Evolutionary conservation across 2,797 vertebrate genomes (phyloP).

Genomic region (Aplochiton taeniatus): DNA sequence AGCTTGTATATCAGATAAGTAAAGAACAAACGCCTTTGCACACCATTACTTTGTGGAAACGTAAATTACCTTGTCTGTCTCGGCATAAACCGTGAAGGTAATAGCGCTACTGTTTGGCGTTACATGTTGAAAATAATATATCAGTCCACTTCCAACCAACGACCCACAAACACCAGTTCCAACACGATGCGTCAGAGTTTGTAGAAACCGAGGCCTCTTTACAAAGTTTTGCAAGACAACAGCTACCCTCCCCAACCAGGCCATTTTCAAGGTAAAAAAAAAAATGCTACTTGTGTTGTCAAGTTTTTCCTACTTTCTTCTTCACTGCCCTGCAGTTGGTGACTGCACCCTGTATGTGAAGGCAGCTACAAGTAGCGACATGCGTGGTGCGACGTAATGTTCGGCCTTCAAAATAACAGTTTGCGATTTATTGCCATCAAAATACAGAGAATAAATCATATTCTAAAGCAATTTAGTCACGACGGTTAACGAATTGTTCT

Average conservation of each 20-base stretch:
- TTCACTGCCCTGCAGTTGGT: too few relatives aligned
- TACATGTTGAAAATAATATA: conserved; percentile 40
- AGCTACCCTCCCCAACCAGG: conserved; percentile 59
- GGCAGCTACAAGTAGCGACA: too few relatives aligned
- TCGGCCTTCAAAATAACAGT: background rate
- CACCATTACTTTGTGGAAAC: background rate
- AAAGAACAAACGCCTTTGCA: too few relatives aligned
- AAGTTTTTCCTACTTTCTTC: too few relatives aligned
- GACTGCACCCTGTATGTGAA: too few relatives aligned
- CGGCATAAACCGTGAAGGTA: conserved; percentile 61
- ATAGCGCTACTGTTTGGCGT: conserved; percentile 25
- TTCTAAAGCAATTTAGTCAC: background rate
- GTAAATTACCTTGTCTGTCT: conserved; percentile 61
- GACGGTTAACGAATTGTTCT: background rate
- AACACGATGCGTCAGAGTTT: conserved; percentile 7
- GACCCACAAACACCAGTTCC: conserved; percentile 53
- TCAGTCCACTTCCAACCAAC: conserved; percentile 46
- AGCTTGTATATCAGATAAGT: too few relatives aligned
- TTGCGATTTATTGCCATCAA: background rate
- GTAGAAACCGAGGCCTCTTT: conserved; percentile 33
- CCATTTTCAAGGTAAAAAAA: conserved; percentile 71
- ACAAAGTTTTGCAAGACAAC: conserved; percentile 37
- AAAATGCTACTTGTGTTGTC: too few relatives aligned
- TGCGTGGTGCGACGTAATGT: background rate
- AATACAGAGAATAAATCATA: too few relatives aligned